A percentile compares a stretch with the other conserved stretches of the same genome.
Conservation (phyloP, 2,113 vertebrate genomes). For the Petromus typicus region DNA sequence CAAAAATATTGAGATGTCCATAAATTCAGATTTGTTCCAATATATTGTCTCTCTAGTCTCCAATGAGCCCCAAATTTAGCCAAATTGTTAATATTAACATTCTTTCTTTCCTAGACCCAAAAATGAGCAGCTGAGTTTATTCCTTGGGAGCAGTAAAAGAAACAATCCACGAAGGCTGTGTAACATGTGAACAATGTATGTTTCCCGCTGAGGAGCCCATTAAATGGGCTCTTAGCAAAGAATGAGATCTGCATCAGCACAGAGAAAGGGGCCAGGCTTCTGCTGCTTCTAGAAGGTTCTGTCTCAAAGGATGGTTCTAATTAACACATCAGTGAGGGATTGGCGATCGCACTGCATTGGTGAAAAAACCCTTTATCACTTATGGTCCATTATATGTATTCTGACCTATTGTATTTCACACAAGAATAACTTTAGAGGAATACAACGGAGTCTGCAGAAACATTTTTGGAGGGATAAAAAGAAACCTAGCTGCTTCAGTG, state of each 20-base stretch:
- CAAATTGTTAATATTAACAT: not conserved
- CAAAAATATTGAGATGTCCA: not conserved
- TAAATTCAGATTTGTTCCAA: slow-evolving; percentile 16
- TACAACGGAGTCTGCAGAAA: slow-evolving; percentile 43
- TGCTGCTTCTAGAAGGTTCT: slow-evolving; percentile 1
- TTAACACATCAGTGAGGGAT: not conserved
- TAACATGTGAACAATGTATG: not conserved
- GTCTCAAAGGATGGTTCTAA: not conserved
- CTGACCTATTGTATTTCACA: slow-evolving; percentile 38
- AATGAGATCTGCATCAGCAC: not conserved
- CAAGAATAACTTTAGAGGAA: slow-evolving; percentile 50
- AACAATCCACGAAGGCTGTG: not conserved
- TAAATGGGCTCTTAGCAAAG: not conserved
- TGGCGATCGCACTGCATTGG: not conserved
- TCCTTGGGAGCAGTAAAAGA: not conserved
- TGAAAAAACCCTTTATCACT: not conserved
- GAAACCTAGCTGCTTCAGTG: not conserved
- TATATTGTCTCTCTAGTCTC: slow-evolving; percentile 3
- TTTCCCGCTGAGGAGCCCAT: not conserved
- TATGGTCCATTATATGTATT: not conserved
- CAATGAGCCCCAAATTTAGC: not conserved
- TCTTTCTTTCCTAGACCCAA: not conserved
- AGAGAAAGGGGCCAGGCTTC: not conserved
- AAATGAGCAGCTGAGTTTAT: slow-evolving; percentile 16
- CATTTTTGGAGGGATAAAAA: slow-evolving; percentile 12